Conservation (phyloP, 1,140 invertebrate genomes). For the Eulimnadia texana region DNA sequence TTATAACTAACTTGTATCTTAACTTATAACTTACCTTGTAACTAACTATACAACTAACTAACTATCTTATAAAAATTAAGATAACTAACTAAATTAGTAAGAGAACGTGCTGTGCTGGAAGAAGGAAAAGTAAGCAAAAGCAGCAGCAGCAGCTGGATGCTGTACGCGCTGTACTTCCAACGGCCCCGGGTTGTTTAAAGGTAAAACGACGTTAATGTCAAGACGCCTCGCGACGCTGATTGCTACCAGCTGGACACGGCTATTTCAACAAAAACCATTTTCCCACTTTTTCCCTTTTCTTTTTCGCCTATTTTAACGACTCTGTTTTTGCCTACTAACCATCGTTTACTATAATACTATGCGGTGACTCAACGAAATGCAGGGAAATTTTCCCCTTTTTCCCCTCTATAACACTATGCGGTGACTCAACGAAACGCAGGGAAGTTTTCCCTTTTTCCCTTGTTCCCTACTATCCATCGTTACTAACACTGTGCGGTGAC, state of each 20-base stretch:
- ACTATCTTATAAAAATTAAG: too few species aligned
- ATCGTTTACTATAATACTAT: background rate
- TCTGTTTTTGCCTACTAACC: background rate
- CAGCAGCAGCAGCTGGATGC: background rate
- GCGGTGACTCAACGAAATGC: background rate
- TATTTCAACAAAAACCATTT: background rate
- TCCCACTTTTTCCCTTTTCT: background rate
- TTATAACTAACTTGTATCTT: too few species aligned
- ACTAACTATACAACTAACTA: too few species aligned
- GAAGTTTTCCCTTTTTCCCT: too few species aligned
- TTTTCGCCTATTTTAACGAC: background rate
- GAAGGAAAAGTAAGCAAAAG: background rate
- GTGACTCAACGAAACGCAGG: too few species aligned
- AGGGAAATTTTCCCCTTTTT: too few species aligned
- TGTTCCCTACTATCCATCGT: background rate
- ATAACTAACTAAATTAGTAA: too few species aligned
- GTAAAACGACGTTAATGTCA: constrained; percentile 12
- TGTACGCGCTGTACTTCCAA: background rate
- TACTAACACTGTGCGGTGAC: background rate
- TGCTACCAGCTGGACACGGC: background rate
- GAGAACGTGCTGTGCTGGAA: too few species aligned
- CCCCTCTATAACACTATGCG: too few species aligned
- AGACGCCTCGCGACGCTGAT: constrained; percentile 6
- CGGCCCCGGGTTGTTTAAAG: background rate
- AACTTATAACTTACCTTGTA: too few species aligned